Base-by-base conservation (phyloP, 2,797 vertebrate species). In the Xiphorhynchus erythropygius region DNA sequence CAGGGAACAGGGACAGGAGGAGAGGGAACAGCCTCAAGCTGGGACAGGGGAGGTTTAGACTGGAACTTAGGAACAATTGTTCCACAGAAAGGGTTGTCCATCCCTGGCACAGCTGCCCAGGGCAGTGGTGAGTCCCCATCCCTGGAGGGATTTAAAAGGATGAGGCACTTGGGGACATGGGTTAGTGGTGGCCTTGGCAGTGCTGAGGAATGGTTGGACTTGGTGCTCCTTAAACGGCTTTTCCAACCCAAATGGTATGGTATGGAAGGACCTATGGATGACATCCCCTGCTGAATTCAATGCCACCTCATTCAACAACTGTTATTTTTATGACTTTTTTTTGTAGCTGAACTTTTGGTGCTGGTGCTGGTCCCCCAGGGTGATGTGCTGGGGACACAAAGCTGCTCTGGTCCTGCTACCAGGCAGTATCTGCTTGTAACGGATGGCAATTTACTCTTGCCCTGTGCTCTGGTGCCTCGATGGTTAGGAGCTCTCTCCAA, bases 11-110 rank as follows among this genome's bases (percentile, higher is more conserved):
- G 42, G 35, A 76, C 71, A 76, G 64, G 37, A 70, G 35, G 2
- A 70, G 50, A 63, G 30, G 50, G 5, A 83, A 57, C 0, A 0
- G 17, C 24, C 64, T 22, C 64, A 50, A 4, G 25, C 4, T 75
- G 70, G 1, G 32, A 2, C 4, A 7, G 32, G 35, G 42, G 0
- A 63, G 23, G 35, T 37, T 37, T 37, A 37, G 35, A 37, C 10
- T 37, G 35, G 35, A 37, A 8, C 35, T 37, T 37, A 37, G 35
- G 35, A 37, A 37, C 35, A 37, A 37, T 37, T 37, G 35, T 37
- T 37, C 35, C 35, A 37, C 35, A 37, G 35, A 37, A 37, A 37
- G 35, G 35, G 35, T 37, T 50, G 13, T 28, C 11, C 13, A 39
- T 1, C 7, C 5, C 13, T 46, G 18, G 17, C 35, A 21, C 2